phyloP scores from a whole-genome alignment of 2,888 invertebrate species.

The Eupithecia tripunctaria region DNA sequence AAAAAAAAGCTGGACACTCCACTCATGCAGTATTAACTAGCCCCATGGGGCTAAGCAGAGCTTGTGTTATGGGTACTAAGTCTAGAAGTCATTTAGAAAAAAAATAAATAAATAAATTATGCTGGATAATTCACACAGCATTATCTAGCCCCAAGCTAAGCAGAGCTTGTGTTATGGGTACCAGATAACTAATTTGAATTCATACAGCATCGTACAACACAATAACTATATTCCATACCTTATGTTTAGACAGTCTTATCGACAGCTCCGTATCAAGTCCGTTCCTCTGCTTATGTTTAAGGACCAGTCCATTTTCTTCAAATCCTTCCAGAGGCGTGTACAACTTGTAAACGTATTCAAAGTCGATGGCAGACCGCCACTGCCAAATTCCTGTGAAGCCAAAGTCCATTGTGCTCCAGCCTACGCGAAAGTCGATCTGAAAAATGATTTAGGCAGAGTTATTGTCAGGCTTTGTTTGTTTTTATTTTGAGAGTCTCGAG shows the following conservation, averaged over 20 bases:
- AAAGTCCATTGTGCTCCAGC: conserved; percentile 89
- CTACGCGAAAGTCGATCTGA: conserved; percentile 89
- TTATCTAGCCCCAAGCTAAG: too few relatives aligned
- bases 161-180: too few relatives aligned
- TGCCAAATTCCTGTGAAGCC: conserved; percentile 93
- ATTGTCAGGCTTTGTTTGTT: not conserved
- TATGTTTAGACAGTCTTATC: conserved; percentile 87
- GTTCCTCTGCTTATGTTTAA: conserved; percentile 87
- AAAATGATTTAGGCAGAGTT: not conserved
- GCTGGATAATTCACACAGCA: too few relatives aligned
- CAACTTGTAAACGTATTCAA: conserved; percentile 90
- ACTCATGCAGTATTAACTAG: too few relatives aligned
- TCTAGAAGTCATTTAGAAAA: too few relatives aligned
- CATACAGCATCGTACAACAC: too few relatives aligned
- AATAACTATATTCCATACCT: conserved; percentile 65
- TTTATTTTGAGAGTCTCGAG: not conserved
- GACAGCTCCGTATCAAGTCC: conserved; percentile 89
- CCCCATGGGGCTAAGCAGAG: too few relatives aligned
- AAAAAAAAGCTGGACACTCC: too few relatives aligned
- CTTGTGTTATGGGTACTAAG: too few relatives aligned
- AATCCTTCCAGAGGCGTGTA: conserved; percentile 91
- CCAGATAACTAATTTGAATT: too few relatives aligned
- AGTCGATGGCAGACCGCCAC: conserved; percentile 86
- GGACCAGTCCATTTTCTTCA: conserved; percentile 90
- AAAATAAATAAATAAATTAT: too few relatives aligned